Evolutionary conservation across 2,797 vertebrate genomes (phyloP).

Genomic region (Sebastes alutus): DNA sequence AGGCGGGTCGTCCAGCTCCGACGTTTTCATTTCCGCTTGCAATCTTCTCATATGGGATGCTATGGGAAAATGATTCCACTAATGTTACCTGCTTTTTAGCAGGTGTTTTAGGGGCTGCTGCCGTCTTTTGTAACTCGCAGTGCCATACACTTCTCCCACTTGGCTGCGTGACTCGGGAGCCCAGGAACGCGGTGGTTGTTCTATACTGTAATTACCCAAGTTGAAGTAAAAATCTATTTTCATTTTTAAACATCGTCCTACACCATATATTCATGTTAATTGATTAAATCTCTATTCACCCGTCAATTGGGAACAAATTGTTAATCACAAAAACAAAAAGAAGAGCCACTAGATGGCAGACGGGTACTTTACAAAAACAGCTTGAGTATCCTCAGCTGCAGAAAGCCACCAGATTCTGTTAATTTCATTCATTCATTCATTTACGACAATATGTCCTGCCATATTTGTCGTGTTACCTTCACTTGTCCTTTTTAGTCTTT

Average conservation of each 20-base stretch:
- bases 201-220: too few relatives aligned
- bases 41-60: too few relatives aligned
- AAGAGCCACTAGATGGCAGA: not conserved
- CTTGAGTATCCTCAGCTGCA: not conserved
- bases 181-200: too few relatives aligned
- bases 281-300: not conserved
- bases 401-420: not conserved
- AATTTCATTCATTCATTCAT: not conserved
- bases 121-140: rapidly evolving
- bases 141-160: too few relatives aligned
- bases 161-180: too few relatives aligned
- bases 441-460: not conserved
- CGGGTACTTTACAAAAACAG: not conserved
- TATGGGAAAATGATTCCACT: too few relatives aligned
- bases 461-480: not conserved
- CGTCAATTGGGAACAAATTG: not conserved
- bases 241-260: too few relatives aligned
- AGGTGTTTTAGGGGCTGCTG: too few relatives aligned
- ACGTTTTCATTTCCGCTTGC: not conserved
- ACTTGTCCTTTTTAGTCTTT: too few relatives aligned
- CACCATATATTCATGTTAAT: rapidly evolving
- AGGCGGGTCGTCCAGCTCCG: not conserved
- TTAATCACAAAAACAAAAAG: not conserved
- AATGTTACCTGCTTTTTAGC: too few relatives aligned
- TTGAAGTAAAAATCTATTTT: too few relatives aligned